phyloP scores from a whole-genome alignment of 1,140 invertebrate species.

The Halictus rubicundus region DNA sequence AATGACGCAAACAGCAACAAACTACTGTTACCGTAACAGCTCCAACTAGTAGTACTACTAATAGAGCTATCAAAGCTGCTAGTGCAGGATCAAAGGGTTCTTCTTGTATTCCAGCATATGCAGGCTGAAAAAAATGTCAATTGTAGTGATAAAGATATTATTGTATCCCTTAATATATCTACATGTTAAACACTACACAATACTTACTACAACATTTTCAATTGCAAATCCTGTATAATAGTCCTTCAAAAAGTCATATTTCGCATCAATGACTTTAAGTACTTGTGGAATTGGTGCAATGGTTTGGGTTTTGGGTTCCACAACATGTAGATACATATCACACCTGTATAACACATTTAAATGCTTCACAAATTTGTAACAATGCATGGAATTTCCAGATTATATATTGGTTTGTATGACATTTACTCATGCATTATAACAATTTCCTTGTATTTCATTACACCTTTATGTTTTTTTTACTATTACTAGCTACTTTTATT shows the following conservation, averaged over 20 bases:
- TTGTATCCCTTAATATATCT: not conserved
- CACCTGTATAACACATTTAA: conserved; percentile 83
- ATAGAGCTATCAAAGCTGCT: conserved; percentile 90
- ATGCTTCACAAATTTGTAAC: not conserved
- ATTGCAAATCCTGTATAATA: conserved; percentile 90
- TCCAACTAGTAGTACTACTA: conserved; percentile 92
- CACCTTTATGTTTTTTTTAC: too few relatives aligned
- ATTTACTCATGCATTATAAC: too few relatives aligned
- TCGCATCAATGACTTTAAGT: conserved; percentile 90
- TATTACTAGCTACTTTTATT: too few relatives aligned
- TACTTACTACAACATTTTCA: conserved; percentile 87
- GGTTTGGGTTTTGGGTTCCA: conserved; percentile 87
- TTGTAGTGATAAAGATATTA: not conserved
- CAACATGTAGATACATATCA: conserved; percentile 93
- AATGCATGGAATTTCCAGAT: too few relatives aligned
- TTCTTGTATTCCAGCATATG: conserved; percentile 80
- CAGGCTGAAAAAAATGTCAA: conserved; percentile 74
- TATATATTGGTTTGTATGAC: too few relatives aligned
- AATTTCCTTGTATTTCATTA: too few relatives aligned
- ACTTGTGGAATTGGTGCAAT: conserved; percentile 90
- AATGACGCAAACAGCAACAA: conserved; percentile 93
- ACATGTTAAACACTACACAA: conserved; percentile 42
- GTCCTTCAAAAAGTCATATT: conserved; percentile 91
- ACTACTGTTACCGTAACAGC: conserved; percentile 92
- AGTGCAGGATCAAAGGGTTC: conserved; percentile 92